Conservation (phyloP, 1,140 invertebrate genomes). For the Monochamus saltuarius region DNA sequence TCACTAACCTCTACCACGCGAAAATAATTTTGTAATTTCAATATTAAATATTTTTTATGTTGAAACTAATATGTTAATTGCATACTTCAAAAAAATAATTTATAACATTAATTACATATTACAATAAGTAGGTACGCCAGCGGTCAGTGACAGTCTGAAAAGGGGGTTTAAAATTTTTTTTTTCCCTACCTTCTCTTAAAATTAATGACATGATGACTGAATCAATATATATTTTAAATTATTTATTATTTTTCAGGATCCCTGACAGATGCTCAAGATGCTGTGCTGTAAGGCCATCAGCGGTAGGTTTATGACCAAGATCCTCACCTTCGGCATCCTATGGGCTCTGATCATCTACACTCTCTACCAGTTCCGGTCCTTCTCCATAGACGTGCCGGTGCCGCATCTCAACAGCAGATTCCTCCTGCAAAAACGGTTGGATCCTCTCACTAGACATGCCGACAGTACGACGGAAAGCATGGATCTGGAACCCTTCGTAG, state of each 20-base stretch:
- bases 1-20: no score
- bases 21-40: no score
- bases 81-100: no score
- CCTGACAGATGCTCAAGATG: constrained; percentile 20
- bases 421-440: constrained; percentile 48
- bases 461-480: constrained; percentile 47
- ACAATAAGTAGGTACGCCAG: no score
- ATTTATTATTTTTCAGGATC: constrained; percentile 20
- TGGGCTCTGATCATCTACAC: constrained; percentile 57
- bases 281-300: constrained; percentile 19
- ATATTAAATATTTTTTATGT: no score
- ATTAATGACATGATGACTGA: no score
- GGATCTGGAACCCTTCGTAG: constrained; percentile 61
- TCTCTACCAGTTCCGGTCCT: constrained; percentile 49
- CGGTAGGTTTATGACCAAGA: constrained; percentile 54
- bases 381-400: constrained; percentile 51
- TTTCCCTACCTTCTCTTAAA: no score
- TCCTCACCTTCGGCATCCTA: constrained; percentile 53
- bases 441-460: constrained; percentile 45
- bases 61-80: no score
- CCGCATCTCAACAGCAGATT: constrained; percentile 49
- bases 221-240: no score
- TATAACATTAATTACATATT: no score
- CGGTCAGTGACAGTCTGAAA: no score
- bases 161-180: no score